Base-by-base conservation (phyloP, 1,140 invertebrate species). In the Nasonia vitripennis region DNA sequence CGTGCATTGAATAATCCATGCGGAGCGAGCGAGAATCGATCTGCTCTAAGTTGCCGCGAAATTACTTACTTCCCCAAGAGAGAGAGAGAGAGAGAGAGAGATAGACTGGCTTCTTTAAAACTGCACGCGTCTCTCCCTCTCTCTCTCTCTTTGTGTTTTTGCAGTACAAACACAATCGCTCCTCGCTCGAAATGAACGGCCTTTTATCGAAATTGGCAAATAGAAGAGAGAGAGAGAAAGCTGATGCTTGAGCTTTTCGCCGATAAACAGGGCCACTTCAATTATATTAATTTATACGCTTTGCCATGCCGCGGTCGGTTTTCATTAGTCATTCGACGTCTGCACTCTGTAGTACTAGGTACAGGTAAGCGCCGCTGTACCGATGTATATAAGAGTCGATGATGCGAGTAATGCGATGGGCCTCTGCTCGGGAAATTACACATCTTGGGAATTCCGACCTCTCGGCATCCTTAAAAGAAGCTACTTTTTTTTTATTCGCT, bases 121-220 rank as follows among this genome's bases (percentile, higher is more conserved):
- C n/a, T 62, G 55, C 20, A 62, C 55, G 20, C 17, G 55, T 7
- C 48, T 5, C 10, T 55, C 51, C 20, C 0, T 55, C 12, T 55
- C 10, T 55, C 51, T 55, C 0, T 55, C 12, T 55, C 2, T 55
- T 0, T 55, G 12, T 55, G 4, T 62, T 0, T 7, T 17, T 62
- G 3, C 20, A n/a, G 6, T 6, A 20, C 17, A 62, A 62, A n/a
- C 55, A n/a, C n/a, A 2, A 27, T 27, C 55, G 55, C 12, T 55
- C 51, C 27, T 27, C 27, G 27, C 27, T 12, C 12, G 2, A 55
- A 55, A 20, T 20, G 51, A 55, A 55, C 12, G 55, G 20, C 55
- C 55, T n/a, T n/a, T 62, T 62, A 62, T 62, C 55, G 55, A 62
- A 62, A 62, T 62, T 62, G 20, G 55, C 55, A 62, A 62, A 62